Conservation (phyloP, 2,888 invertebrate species). For the Aradus depressus region DNA sequence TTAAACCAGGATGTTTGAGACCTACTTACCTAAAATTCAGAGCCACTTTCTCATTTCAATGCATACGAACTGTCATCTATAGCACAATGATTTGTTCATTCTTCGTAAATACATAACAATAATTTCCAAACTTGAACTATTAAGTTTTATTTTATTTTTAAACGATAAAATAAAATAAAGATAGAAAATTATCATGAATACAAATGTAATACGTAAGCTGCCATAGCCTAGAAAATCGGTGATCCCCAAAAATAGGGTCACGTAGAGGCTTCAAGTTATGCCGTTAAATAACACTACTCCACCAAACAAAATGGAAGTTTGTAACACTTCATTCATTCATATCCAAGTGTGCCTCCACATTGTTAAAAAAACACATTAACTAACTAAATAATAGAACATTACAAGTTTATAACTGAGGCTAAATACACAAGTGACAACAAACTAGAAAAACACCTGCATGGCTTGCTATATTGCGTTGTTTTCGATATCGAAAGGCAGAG, state of each 20-base stretch:
- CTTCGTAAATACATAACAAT: slow-evolving; percentile 13
- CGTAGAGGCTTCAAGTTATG: slow-evolving; percentile 21
- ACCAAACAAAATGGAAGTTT: too few species aligned
- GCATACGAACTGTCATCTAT: slow-evolving; percentile 20
- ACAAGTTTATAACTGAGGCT: too few species aligned
- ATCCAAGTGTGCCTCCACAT: slow-evolving; percentile 25
- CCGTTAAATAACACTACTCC: slow-evolving; percentile 13
- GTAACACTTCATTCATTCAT: slow-evolving; percentile 14
- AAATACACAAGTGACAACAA: slow-evolving; percentile 28
- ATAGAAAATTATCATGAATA: slow-evolving; percentile 11
- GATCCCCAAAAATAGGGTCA: slow-evolving; percentile 32
- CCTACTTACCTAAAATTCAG: slow-evolving; percentile 30
- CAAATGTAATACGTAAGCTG: slow-evolving; percentile 21
- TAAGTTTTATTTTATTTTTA: slow-evolving; percentile 1
- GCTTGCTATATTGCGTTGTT: slow-evolving; percentile 29
- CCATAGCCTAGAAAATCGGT: slow-evolving; percentile 30
- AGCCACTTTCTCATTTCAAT: slow-evolving; percentile 29
- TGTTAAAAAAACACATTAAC: slow-evolving; percentile 21
- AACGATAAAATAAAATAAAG: slow-evolving; percentile 4
- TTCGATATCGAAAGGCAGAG: slow-evolving; percentile 25
- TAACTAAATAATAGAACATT: too few species aligned
- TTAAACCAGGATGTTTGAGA: slow-evolving; percentile 26
- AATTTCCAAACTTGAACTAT: slow-evolving; percentile 4
- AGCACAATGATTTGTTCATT: slow-evolving; percentile 20
- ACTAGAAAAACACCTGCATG: slow-evolving; percentile 29